phyloP scores from a whole-genome alignment of 2,113 vertebrate species.

The Prunella fulvescens region DNA sequence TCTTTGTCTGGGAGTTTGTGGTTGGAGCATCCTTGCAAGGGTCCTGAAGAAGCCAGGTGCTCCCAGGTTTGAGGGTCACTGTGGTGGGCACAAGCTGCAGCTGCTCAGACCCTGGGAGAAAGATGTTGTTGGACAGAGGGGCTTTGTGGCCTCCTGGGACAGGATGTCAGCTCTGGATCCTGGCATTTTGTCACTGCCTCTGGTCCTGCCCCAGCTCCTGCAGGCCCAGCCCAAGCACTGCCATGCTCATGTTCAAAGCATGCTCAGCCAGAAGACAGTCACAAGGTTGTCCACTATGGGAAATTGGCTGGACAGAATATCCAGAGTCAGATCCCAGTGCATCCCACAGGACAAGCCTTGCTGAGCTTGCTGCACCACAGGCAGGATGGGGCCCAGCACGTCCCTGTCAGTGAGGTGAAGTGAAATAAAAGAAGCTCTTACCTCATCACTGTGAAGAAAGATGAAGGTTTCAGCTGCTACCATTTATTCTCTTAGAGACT shows the following conservation, averaged over 20 bases:
- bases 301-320: background rate
- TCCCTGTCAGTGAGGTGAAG: background rate
- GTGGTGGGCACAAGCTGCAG: background rate
- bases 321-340: background rate
- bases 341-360: background rate
- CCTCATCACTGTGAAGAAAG: background rate
- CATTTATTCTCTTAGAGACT: background rate
- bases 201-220: background rate
- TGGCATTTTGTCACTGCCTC: background rate
- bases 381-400: background rate
- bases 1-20: background rate
- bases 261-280: background rate
- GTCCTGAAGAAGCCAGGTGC: background rate
- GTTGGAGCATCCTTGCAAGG: background rate
- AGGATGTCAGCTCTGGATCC: background rate
- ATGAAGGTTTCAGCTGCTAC: background rate
- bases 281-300: background rate
- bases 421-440: background rate
- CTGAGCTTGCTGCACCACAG: background rate
- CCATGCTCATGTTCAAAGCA: background rate
- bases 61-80: background rate
- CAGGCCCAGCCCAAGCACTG: background rate
- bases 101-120: background rate
- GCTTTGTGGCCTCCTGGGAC: background rate
- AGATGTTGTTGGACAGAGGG: background rate